Conservation (phyloP, 35 echinoderm and acorn worm genomes). For the Nesometra sesokonis region DNA sequence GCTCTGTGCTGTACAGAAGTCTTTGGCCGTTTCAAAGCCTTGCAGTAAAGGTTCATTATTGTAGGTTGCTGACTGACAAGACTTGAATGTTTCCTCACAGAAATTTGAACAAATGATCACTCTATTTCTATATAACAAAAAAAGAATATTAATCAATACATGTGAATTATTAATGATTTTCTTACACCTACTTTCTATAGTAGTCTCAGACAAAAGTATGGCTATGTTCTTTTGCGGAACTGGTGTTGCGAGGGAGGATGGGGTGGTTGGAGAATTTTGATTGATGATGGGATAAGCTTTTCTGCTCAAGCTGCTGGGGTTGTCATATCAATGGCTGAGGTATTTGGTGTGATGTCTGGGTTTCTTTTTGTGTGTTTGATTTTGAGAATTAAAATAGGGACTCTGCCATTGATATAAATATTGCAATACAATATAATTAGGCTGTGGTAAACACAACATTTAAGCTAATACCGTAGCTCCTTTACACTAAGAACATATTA, state of each 20-base stretch:
- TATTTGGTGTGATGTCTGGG: too few species aligned
- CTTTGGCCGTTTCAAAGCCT: slow-evolving; percentile 22
- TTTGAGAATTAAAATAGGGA: too few species aligned
- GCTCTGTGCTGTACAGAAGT: slow-evolving; percentile 73
- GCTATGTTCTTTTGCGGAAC: neutral
- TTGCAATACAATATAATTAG: too few species aligned
- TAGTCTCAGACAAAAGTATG: neutral
- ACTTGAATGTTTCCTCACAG: slow-evolving; percentile 66
- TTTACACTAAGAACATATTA: too few species aligned
- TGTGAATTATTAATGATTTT: too few species aligned
- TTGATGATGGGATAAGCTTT: neutral
- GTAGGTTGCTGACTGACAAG: slow-evolving; percentile 43
- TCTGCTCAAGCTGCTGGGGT: neutral
- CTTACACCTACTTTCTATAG: too few species aligned
- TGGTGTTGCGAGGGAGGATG: neutral
- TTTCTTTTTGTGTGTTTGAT: too few species aligned
- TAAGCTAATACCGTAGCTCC: too few species aligned
- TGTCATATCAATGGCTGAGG: too few species aligned
- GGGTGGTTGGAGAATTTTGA: neutral
- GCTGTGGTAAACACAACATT: too few species aligned
- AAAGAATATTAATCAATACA: neutral
- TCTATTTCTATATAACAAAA: slow-evolving; percentile 31
- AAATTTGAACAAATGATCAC: slow-evolving; percentile 73
- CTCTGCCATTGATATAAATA: too few species aligned
- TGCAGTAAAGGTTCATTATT: slow-evolving; percentile 31